These are phyloP conservation scores for Erpornis zantholeuca DNA, from an alignment of 2,113 vertebrate species.

Conservation along the genomic window DNA sequence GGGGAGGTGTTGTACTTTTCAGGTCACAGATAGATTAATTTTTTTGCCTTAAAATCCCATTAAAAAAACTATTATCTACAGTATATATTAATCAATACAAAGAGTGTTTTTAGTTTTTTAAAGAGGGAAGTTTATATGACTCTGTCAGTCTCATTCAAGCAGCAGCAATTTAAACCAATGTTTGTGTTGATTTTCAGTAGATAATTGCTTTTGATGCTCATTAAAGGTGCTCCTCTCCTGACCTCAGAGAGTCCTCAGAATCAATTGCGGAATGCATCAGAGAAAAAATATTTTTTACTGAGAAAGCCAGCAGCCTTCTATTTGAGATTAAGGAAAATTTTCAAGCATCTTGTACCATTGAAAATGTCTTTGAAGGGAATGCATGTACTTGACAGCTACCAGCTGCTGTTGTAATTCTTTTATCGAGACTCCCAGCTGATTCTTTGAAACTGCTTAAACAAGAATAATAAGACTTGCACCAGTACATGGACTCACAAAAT, in stretches of 20 bases:
- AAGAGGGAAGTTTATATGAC: background rate
- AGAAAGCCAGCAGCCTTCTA: background rate
- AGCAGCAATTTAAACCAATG: background rate
- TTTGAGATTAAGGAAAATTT: background rate
- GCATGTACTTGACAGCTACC: background rate
- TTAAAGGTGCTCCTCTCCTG: background rate
- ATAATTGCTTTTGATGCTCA: background rate
- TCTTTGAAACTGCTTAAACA: background rate
- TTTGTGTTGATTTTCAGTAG: background rate
- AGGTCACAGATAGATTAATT: background rate
- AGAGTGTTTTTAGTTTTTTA: background rate
- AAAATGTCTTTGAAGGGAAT: background rate
- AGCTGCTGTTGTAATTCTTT: background rate
- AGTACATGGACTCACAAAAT: background rate
- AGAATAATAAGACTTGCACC: background rate
- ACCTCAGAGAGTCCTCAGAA: background rate
- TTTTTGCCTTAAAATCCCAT: background rate
- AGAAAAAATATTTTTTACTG: background rate
- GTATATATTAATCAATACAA: background rate
- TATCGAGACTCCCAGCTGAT: background rate
- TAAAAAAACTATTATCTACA: background rate
- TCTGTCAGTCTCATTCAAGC: background rate
- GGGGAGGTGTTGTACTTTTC: background rate
- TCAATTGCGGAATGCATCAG: background rate
- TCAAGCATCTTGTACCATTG: background rate